These are phyloP conservation scores for Oryzias melastigma DNA, from an alignment of 2,113 vertebrate genomes.

Conservation along the genomic window DNA sequence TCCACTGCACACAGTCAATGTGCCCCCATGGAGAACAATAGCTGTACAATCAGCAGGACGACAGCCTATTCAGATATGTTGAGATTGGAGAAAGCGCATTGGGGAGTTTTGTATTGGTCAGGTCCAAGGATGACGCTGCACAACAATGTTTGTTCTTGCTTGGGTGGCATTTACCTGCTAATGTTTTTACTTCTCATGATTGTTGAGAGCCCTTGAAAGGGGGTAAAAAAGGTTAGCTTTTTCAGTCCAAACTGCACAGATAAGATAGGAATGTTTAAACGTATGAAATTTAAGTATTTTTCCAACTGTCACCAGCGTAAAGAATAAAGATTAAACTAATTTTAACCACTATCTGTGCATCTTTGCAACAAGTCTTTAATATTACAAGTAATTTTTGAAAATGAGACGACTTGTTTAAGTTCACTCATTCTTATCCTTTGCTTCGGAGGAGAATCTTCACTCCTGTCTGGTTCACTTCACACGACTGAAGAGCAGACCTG, in stretches of 20 bases:
- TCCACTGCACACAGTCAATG: slow-evolving; percentile 73
- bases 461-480: slow-evolving; percentile 39
- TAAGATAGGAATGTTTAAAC: slow-evolving; percentile 29
- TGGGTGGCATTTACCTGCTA: slow-evolving; percentile 31
- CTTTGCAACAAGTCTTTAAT: slow-evolving; percentile 36
- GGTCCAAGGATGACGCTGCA: slow-evolving; percentile 31
- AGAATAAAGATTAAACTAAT: not conserved
- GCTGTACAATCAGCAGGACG: slow-evolving; percentile 60
- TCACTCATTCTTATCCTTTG: slow-evolving; percentile 43
- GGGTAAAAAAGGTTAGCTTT: slow-evolving; percentile 16
- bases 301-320: slow-evolving; percentile 16
- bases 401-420: slow-evolving; percentile 63
- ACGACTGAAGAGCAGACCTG: slow-evolving; percentile 34
- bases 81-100: slow-evolving; percentile 58
- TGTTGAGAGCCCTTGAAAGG: slow-evolving; percentile 33
- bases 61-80: slow-evolving; percentile 49
- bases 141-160: slow-evolving; percentile 30
- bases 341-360: slow-evolving; percentile 33
- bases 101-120: slow-evolving; percentile 39
- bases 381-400: slow-evolving; percentile 49
- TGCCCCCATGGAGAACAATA: slow-evolving; percentile 67
- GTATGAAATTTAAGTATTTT: slow-evolving; percentile 23
- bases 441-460: slow-evolving; percentile 51
- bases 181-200: slow-evolving; percentile 20
- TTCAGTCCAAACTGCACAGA: slow-evolving; percentile 3